Conservation (phyloP, 1,140 invertebrate genomes). For the Homalodisca vitripennis region DNA sequence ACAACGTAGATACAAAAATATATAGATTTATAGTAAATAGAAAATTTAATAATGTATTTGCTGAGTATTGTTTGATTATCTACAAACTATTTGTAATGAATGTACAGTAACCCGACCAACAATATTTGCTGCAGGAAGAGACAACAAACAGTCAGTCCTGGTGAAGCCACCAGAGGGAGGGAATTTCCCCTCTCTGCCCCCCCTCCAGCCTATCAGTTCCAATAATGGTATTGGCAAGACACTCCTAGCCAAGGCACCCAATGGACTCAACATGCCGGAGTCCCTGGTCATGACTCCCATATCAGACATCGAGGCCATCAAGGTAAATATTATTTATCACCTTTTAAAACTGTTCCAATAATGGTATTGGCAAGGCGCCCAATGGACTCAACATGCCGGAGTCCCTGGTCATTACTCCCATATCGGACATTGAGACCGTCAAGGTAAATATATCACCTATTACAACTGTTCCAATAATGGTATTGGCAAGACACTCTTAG, state of each 20-base stretch:
- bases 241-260: conserved; percentile 15
- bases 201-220: conserved; percentile 19
- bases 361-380: too few species aligned
- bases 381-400: too few species aligned
- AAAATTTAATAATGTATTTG: too few species aligned
- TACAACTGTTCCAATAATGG: not conserved
- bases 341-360: too few species aligned
- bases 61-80: too few species aligned
- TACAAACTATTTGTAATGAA: too few species aligned
- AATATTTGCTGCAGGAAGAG: not conserved
- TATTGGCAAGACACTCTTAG: not conserved
- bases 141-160: conserved; percentile 12
- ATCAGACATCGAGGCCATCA: not conserved
- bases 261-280: conserved; percentile 6
- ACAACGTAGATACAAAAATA: too few species aligned
- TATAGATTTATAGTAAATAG: too few species aligned
- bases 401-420: too few species aligned
- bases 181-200: not conserved
- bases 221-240: not conserved
- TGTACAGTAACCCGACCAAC: not conserved
- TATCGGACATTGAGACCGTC: too few species aligned
- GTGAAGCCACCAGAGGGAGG: not conserved
- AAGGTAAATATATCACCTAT: too few species aligned
- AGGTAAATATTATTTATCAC: conserved; percentile 5
- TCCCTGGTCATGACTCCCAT: conserved; percentile 6